A percentile compares a stretch with the other conserved stretches of the same genome.
Conservation (phyloP, 2,888 invertebrate species). For the Drosophila aldrichi region DNA sequence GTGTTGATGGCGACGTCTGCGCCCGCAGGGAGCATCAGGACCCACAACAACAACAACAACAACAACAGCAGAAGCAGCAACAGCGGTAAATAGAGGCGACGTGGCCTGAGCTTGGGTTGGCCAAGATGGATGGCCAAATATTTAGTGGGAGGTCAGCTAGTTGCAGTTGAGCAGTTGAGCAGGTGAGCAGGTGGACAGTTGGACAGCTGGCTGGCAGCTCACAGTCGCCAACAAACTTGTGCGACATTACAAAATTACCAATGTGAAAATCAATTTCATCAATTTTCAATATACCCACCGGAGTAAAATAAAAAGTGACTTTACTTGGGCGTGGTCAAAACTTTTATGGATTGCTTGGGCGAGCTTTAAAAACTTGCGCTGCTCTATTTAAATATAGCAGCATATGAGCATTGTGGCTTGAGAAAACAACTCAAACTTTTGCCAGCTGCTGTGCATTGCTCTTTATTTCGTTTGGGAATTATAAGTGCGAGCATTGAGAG, state of each 20-base stretch:
- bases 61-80: conserved; percentile 18
- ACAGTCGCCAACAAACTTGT: conserved; percentile 34
- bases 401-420: not conserved
- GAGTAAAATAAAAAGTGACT: not conserved
- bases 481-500: conserved; percentile 5
- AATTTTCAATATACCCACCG: conserved; percentile 57
- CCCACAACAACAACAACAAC: too few species aligned
- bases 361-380: not conserved
- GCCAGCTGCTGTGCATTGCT: conserved; percentile 2
- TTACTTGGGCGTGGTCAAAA: conserved; percentile 6
- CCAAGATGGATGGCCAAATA: conserved; percentile 73
- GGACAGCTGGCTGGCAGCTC: conserved; percentile 23
- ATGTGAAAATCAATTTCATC: conserved; percentile 75
- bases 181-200: conserved; percentile 1
- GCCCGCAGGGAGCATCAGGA: conserved; percentile 60
- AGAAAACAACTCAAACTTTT: conserved; percentile 1
- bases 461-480: conserved; percentile 12
- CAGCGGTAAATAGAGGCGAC: conserved; percentile 47
- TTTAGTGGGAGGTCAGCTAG: conserved; percentile 69
- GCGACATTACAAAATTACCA: conserved; percentile 66
- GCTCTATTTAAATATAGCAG: not conserved
- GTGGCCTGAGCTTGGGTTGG: conserved; percentile 32
- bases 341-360: not conserved
- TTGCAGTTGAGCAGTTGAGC: conserved; percentile 57
- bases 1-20: conserved; percentile 77